These are phyloP conservation scores for Tauraco erythrolophus DNA, from an alignment of 2,113 vertebrate species.

Conservation along the genomic window DNA sequence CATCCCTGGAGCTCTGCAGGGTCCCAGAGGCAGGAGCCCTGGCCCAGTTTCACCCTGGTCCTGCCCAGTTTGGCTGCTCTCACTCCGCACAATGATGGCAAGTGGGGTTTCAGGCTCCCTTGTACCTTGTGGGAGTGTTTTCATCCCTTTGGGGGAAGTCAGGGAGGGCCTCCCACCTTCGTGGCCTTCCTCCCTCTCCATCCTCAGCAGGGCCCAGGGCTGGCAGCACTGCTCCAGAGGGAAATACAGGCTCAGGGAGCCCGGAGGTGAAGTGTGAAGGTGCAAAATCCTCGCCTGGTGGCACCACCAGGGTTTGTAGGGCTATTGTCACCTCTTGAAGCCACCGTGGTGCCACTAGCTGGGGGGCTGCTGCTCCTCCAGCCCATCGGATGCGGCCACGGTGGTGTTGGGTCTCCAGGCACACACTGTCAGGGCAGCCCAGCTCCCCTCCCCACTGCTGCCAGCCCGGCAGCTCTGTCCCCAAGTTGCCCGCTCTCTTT, in stretches of 20 bases:
- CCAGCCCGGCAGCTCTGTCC: neutral
- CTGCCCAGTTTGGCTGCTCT: neutral
- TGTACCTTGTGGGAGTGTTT: neutral
- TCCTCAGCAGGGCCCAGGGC: neutral
- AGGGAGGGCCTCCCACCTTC: accelerated
- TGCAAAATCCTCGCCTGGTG: neutral
- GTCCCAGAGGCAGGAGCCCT: neutral
- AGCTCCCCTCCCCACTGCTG: neutral
- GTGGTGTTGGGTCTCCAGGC: neutral
- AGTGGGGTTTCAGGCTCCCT: neutral
- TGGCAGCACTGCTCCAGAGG: neutral
- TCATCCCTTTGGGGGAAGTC: neutral
- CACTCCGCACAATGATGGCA: too few species aligned
- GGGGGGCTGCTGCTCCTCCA: neutral
- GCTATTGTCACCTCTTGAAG: neutral
- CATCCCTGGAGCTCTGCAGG: neutral
- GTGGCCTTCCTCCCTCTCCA: neutral
- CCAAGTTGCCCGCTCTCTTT: accelerated
- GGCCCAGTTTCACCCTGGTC: neutral
- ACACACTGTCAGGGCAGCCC: neutral
- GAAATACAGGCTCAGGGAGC: neutral
- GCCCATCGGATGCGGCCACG: too few species aligned
- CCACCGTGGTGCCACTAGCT: neutral
- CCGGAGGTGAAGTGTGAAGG: neutral
- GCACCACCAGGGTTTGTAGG: neutral